phyloP scores from a whole-genome alignment of 2,888 invertebrate genomes.

The Rhogogaster chlorosoma region DNA sequence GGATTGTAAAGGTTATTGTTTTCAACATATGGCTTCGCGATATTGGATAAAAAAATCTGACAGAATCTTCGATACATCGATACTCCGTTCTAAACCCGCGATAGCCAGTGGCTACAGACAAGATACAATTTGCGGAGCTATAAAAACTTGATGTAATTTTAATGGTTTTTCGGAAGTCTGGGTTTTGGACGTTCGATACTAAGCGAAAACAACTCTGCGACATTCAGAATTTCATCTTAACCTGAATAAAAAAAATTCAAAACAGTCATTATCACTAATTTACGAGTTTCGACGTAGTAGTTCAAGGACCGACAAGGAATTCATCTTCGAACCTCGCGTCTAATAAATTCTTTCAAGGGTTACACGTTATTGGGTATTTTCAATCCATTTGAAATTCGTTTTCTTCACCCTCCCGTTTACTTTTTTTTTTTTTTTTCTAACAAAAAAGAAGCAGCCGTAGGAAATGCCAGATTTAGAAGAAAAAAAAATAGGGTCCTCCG shows the following conservation, averaged over 20 bases:
- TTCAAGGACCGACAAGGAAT: neutral
- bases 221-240: neutral
- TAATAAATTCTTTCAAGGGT: neutral
- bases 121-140: neutral
- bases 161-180: constrained; percentile 35
- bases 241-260: neutral
- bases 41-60: neutral
- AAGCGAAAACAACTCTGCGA: neutral
- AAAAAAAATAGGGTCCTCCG: neutral
- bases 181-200: neutral
- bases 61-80: neutral
- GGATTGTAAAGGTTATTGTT: neutral
- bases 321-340: neutral
- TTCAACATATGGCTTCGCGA: neutral
- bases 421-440: neutral
- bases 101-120: neutral
- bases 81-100: neutral
- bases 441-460: neutral
- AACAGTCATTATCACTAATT: neutral
- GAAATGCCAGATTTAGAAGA: neutral
- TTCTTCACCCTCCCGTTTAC: neutral
- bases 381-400: neutral
- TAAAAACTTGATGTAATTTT: constrained; percentile 34
- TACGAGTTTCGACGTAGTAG: neutral
- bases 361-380: neutral